phyloP scores from a whole-genome alignment of 2,888 invertebrate genomes.

The Hedychridium roseum region DNA sequence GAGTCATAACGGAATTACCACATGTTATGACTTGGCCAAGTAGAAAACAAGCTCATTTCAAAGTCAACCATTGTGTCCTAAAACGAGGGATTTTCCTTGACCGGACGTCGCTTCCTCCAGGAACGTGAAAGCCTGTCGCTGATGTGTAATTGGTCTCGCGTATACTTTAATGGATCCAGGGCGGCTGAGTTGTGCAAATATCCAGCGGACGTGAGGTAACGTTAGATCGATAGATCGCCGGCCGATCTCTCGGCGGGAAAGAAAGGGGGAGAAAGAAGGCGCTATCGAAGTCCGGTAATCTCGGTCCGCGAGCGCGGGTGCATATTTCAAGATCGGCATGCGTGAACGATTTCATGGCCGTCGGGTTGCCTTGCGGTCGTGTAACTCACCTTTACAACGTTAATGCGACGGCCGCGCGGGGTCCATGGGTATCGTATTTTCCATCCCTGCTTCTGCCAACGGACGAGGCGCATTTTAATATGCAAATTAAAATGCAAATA shows the following conservation, averaged over 20 bases:
- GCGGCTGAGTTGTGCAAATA: slow-evolving; percentile 17
- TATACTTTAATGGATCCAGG: too few species aligned
- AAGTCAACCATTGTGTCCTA: too few species aligned
- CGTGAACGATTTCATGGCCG: slow-evolving; percentile 62
- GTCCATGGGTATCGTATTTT: slow-evolving; percentile 55
- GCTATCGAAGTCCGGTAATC: slow-evolving; percentile 52
- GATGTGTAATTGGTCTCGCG: too few species aligned
- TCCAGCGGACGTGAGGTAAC: slow-evolving; percentile 11
- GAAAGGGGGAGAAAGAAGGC: slow-evolving; percentile 37
- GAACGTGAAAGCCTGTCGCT: too few species aligned
- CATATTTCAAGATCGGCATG: slow-evolving; percentile 63
- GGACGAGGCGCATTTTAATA: slow-evolving; percentile 57
- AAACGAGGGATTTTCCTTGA: too few species aligned
- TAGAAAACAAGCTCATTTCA: too few species aligned
- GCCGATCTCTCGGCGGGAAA: too few species aligned
- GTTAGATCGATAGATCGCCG: slow-evolving; percentile 18
- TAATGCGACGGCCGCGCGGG: slow-evolving; percentile 54
- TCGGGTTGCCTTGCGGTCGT: slow-evolving; percentile 61
- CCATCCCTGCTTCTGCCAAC: slow-evolving; percentile 45
- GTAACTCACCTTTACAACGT: slow-evolving; percentile 60
- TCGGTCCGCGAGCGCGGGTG: slow-evolving; percentile 58
- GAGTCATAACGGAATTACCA: too few species aligned
- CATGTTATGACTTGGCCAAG: too few species aligned
- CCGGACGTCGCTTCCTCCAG: slow-evolving; percentile 25
- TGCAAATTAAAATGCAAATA: slow-evolving; percentile 62